A percentile compares a stretch with the other conserved stretches of the same genome.
Evolutionary conservation across 2,113 vertebrate genomes (phyloP).

Genomic region (Hydrolagus affinis): DNA sequence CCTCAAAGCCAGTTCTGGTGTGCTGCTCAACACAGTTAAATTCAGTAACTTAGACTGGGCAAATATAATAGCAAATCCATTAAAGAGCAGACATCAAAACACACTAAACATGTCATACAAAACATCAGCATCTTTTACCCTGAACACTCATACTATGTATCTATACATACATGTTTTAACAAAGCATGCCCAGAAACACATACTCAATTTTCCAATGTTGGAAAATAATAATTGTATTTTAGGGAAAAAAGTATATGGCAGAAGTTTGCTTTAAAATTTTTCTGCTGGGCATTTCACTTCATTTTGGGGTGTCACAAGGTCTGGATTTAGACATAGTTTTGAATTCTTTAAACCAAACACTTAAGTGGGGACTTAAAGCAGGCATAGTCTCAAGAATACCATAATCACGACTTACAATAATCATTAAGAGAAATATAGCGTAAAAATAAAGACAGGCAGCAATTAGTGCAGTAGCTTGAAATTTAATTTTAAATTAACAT

Average conservation of each 20-base stretch:
- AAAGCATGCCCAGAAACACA: background rate
- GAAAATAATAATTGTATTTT: background rate
- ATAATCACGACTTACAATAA: background rate
- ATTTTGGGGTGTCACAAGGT: background rate
- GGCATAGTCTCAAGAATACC: too few relatives aligned
- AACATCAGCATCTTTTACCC: too few relatives aligned
- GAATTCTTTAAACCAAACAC: too few relatives aligned
- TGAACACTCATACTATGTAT: background rate
- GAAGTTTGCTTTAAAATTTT: background rate
- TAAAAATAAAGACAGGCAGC: background rate
- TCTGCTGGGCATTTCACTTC: background rate
- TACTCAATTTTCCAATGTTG: background rate
- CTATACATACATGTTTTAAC: background rate
- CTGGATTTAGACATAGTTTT: background rate
- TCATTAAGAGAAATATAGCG: background rate
- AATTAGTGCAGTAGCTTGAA: background rate
- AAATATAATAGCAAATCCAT: too few relatives aligned
- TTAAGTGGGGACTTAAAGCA: too few relatives aligned
- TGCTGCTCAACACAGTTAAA: too few relatives aligned
- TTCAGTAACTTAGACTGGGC: too few relatives aligned
- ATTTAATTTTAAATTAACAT: too few relatives aligned
- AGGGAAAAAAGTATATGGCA: background rate
- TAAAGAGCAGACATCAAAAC: too few relatives aligned
- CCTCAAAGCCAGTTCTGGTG: background rate
- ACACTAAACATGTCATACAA: too few relatives aligned